phyloP scores from a whole-genome alignment of 1,140 invertebrate species.

The Sycobia sp. region DNA sequence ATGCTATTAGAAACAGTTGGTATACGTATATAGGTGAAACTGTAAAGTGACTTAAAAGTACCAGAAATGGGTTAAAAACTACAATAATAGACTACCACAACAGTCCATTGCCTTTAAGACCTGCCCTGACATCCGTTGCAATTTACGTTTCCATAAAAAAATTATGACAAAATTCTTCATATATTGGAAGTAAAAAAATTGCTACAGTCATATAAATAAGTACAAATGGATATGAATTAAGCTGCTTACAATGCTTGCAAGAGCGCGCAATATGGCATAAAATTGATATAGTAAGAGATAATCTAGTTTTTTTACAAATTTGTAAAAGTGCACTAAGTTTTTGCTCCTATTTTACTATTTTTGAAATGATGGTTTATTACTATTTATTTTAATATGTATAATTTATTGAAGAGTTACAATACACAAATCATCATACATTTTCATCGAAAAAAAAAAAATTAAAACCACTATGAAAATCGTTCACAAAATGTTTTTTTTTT shows the following conservation, averaged over 20 bases:
- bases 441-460: conserved; percentile 5
- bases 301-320: no score
- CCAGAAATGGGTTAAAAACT: not conserved
- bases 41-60: no score
- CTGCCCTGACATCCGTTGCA: conserved; percentile 49
- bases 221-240: no score
- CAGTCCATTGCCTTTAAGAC: conserved; percentile 35
- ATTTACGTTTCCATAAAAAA: no score
- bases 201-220: no score
- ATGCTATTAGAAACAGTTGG: no score
- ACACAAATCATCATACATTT: not conserved
- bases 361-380: conserved; percentile 44
- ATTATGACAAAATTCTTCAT: no score
- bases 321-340: conserved; percentile 36
- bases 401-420: conserved; percentile 10
- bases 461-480: conserved; percentile 4
- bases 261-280: no score
- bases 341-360: conserved; percentile 28
- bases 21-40: no score
- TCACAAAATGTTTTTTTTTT: not conserved
- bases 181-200: no score
- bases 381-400: conserved; percentile 39
- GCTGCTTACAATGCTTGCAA: no score
- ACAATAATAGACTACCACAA: conserved; percentile 13
- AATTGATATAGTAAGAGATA: no score